phyloP scores from a whole-genome alignment of 1,140 invertebrate species.

The Meloidogyne hapla region DNA sequence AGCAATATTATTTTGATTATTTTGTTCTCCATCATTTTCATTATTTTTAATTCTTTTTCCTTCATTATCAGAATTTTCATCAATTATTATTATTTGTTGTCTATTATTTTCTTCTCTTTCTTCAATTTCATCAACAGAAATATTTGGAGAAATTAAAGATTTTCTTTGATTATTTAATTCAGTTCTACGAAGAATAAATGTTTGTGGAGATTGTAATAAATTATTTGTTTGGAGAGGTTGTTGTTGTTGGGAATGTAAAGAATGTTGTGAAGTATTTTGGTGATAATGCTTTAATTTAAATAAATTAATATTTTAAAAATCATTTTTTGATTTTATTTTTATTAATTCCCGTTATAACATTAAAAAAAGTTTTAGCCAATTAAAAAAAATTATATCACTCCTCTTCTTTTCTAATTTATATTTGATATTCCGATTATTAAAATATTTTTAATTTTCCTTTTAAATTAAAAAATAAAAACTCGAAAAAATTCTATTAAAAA shows the following conservation, averaged over 20 bases:
- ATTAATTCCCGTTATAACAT: too few species aligned
- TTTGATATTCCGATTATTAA: too few species aligned
- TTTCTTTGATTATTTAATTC: neutral
- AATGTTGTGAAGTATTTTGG: neutral
- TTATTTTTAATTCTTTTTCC: neutral
- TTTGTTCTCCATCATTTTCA: neutral
- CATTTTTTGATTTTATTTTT: too few species aligned
- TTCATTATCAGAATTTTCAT: neutral
- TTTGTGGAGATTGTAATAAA: neutral
- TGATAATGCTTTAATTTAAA: neutral
- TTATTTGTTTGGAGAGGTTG: neutral
- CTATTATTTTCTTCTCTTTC: neutral
- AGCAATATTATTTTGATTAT: conserved; percentile 1
- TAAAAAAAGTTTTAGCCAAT: too few species aligned
- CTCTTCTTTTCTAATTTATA: too few species aligned
- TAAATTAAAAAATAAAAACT: neutral
- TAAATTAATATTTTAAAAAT: neutral
- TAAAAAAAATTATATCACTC: too few species aligned
- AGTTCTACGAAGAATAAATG: neutral
- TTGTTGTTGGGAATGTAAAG: neutral
- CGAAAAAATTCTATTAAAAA: neutral
- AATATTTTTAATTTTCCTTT: too few species aligned
- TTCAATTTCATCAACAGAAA: neutral
- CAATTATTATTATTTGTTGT: conserved; percentile 3
- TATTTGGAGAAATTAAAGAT: neutral